Base-by-base conservation (phyloP, 2,888 invertebrate species). In the Agonopterix arenella region DNA sequence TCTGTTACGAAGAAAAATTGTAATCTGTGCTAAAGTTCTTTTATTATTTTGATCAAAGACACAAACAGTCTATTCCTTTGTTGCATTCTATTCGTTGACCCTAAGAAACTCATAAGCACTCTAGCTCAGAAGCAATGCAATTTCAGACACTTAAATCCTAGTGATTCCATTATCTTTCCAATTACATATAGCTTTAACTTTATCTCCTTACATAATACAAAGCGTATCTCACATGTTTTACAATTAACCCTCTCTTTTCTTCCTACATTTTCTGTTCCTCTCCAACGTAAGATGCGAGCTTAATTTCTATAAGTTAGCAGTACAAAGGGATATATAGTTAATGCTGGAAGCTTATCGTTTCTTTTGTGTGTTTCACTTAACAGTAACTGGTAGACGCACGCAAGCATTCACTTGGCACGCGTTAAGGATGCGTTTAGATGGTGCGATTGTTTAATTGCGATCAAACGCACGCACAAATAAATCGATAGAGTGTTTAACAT, bases 301-400 rank as follows among this genome's bases (percentile, higher is more conserved):
- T 74, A 76, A 75, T 75, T 72, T 68, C 66, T 70, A 59, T 73
- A 72, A 74, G 67, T 71, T 68, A 71, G 62, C 54, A 61, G 63
- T 48, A 51, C 45, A 51, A 52, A 52, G 67, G 64, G 70, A 68
- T 71, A 48, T 36, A 64, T 62, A 55, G 50, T 62, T 76, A 75
- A 76, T 72, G 73, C 61, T 59, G 56, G 60, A 59, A 49, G 64
- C 70, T 74, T 74, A 74, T 73, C 68, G 71, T 63, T 76, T 70
- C 76, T 76, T 76, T 78, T 78, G 78, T 77, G 68, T 63, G 61
- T 68, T 65, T 68, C 73, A 69, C 67, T 72, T 69, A 62, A 61
- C 65, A 55, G 61, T 66, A 66, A 66, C 64, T 64, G 60, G 66
- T 63, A 62, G 60, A 57, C 55, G 61, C 73, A 78, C 78, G 76